Evolutionary conservation across 2,797 vertebrate genomes (phyloP).

Genomic region (Acipenser ruthenus): DNA sequence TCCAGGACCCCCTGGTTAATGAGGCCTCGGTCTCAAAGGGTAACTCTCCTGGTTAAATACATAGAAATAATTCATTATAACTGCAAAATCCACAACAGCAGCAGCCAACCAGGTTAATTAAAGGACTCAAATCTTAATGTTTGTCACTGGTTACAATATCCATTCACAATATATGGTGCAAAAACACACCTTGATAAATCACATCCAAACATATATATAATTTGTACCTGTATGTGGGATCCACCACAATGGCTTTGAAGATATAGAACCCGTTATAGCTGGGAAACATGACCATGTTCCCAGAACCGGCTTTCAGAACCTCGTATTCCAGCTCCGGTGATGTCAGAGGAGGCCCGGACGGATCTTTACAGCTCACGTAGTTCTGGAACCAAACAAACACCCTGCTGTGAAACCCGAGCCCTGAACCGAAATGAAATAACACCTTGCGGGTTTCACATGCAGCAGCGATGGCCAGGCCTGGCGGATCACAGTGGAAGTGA

Average conservation of each 20-base stretch:
- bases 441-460: neutral
- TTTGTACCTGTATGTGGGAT: slow-evolving; percentile 23
- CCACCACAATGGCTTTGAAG: slow-evolving; percentile 23
- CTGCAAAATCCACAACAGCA: too few species aligned
- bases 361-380: slow-evolving; percentile 19
- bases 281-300: slow-evolving; percentile 18
- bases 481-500: too few species aligned
- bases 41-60: too few species aligned
- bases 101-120: too few species aligned
- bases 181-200: too few species aligned
- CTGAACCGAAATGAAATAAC: neutral
- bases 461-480: neutral
- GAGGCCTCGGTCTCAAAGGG: too few species aligned
- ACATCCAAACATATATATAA: neutral
- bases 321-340: slow-evolving; percentile 13
- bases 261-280: slow-evolving; percentile 26
- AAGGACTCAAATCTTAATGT: too few species aligned
- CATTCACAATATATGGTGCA: too few species aligned
- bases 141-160: too few species aligned
- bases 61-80: too few species aligned
- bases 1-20: too few species aligned
- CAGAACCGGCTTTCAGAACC: slow-evolving; percentile 13
- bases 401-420: neutral
- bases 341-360: neutral
- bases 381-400: slow-evolving; percentile 17